Evolutionary conservation across 2,113 vertebrate genomes (phyloP), one percentile per base, ranked within the genome.

Genomic region (Pelusios castaneus): DNA sequence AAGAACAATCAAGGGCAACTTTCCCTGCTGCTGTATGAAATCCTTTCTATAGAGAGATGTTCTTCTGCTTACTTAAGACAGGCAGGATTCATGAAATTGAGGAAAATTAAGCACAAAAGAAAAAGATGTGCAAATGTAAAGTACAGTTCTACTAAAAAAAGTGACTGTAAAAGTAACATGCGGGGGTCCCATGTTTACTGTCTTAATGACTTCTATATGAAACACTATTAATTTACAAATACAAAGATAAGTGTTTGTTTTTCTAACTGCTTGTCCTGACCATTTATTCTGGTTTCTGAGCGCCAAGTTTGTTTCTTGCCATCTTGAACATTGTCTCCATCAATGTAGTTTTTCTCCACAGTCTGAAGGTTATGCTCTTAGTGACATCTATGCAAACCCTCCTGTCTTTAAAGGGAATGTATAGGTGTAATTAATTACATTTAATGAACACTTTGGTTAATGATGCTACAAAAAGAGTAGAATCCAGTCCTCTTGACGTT

Each of bases 401-500:
- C 16, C n/a, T 22, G 6, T 1, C 78, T 41, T 63, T 92, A 52
- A 12, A 51, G 27, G 29, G 29, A 6, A 41, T 6, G 2, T 6
- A 6, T 22, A 45, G 55, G 22, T 47, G 49, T 13, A 49, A 49
- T n/a, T 88, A 12, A 45, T 16, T 56, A 17, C 22, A 27, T 89
- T 89, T 85, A 76, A 29, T 52, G 79, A 70, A 63, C 34, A 70
- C n/a, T 11, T 38, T 19, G 13, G 6, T 21, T 76, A 41, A 76
- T 29, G 25, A 25, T 29, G 17, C 54, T 94, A 34, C 49, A 73
- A 77, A 85, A 51, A 7, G 16, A 93, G 43, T 63, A 5, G 79
- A 6, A 43, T 43, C 3, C 0, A 16, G 12, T 10, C 10, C 17
- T 14, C 2, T 4, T 4, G 63, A 17, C 55, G 22, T 21, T 8